Evolutionary conservation across 2,113 vertebrate genomes (phyloP).

Genomic region (Grammomys dolichurus): DNA sequence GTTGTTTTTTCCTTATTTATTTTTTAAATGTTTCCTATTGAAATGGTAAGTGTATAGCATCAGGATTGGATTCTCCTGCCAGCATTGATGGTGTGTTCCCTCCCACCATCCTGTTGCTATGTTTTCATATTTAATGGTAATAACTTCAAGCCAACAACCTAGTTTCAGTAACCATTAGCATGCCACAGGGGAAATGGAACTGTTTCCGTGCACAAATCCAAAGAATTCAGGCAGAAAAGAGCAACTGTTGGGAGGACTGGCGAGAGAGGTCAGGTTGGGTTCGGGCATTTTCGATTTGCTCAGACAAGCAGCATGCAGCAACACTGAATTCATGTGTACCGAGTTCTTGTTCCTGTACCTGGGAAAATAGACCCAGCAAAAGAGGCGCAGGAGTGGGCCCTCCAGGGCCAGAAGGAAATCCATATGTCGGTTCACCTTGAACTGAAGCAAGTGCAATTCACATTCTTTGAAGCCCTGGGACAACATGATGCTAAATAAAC

Average conservation of each 20-base stretch:
- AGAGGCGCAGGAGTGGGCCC: background rate
- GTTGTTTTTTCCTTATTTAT: background rate
- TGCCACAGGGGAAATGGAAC: background rate
- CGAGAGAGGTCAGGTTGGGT: background rate
- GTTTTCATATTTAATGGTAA: background rate
- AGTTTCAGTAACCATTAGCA: background rate
- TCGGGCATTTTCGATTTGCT: background rate
- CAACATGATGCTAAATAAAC: background rate
- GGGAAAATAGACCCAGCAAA: background rate
- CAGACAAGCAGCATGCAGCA: background rate
- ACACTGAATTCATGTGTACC: background rate
- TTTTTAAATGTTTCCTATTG: background rate
- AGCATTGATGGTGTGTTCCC: background rate
- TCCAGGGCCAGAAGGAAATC: background rate
- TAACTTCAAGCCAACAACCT: background rate
- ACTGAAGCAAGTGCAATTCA: fast-evolving
- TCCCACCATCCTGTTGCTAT: background rate
- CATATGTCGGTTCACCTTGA: background rate
- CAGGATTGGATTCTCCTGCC: background rate
- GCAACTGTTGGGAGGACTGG: background rate
- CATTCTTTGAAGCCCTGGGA: slow-evolving; percentile 39
- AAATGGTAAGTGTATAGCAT: background rate
- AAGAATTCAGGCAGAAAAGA: background rate
- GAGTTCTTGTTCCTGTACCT: background rate
- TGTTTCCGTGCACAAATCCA: background rate